Evolutionary conservation across 2,113 vertebrate species (phyloP), one percentile per base, ranked within the genome.

Genomic region (Microtus ochrogaster): DNA sequence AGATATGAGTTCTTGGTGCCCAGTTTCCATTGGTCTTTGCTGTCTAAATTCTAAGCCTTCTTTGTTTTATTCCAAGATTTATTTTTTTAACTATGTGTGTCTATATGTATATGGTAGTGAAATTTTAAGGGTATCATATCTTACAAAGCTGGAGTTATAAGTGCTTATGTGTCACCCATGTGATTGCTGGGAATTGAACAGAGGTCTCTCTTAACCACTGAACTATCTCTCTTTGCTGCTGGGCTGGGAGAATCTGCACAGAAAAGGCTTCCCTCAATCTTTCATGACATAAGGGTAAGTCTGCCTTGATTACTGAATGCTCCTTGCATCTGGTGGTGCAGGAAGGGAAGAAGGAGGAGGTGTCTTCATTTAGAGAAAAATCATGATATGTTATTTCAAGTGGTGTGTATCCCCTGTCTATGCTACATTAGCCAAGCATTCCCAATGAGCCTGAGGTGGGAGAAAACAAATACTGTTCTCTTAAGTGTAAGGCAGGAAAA

Each of bases 251-350:
- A 99, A 96, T 61, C 96, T 99, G 36, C 99, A 99, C 30, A 99
- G 96, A 93, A 99, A 99, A 94, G 98, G 98, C 22, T 99, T 99
- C 97, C 99, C 99, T 0, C 98, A 99, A 88, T 99, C 96, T 99
- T 99, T 97, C 99, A 99, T 44, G 99, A 99, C 82, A 96, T 99
- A 76, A 98, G 99, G 99, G 99, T 99, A 98, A 68, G 98, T 98
- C 2, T 16, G 36, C n/a, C 12, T 24, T 22, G 63, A 16, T 33
- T 5, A 0, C 10, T 12, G 8, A 28, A 28, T 10, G 10, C 21
- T 65, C 10, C 26, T 39, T 10, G n/a, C 2, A 28, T 8, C 17
- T 30, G 16, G n/a, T 83, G 5, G n/a, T 24, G 13, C 33, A 52
- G 13, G 44, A 49, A 68, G 68, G 5, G 16, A 8, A 58, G 12